Conservation (phyloP, 1,140 invertebrate species). For the Heliconius hewitsoni region DNA sequence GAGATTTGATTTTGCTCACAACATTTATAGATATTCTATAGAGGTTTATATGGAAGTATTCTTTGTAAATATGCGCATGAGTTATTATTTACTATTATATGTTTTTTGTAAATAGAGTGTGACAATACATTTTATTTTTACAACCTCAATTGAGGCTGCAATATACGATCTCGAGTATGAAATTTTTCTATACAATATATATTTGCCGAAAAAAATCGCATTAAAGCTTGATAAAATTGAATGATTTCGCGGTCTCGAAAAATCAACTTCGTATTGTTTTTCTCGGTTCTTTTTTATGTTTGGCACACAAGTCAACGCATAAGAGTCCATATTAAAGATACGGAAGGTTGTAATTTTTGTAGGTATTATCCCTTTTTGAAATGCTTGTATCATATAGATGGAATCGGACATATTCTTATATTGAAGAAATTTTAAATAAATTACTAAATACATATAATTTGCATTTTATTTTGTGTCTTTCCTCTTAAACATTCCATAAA, state of each 20-base stretch:
- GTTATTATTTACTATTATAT: conserved; percentile 46
- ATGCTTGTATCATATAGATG: conserved; percentile 81
- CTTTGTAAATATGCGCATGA: conserved; percentile 53
- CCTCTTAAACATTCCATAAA: background rate
- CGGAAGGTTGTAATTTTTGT: conserved; percentile 75
- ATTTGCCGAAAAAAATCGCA: background rate
- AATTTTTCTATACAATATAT: conserved; percentile 1
- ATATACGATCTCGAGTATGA: conserved; percentile 61
- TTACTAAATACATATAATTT: conserved; percentile 55
- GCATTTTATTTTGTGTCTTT: conserved; percentile 42
- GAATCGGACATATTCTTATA: conserved; percentile 81
- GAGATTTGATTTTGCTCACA: background rate
- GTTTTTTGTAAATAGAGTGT: conserved; percentile 54
- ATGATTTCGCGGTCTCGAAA: background rate
- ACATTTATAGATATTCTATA: conserved; percentile 16
- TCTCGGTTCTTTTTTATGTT: background rate
- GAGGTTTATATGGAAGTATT: conserved; percentile 28
- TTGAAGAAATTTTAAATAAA: conserved; percentile 79
- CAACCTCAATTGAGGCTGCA: conserved; percentile 50
- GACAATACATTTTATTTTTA: conserved; percentile 34
- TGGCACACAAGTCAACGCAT: background rate
- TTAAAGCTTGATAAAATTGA: background rate
- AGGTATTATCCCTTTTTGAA: conserved; percentile 74
- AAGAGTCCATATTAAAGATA: conserved; percentile 51
- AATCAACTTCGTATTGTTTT: conserved; percentile 11